Conservation (phyloP, 2,888 invertebrate genomes). For the Cryptocephalus moraei region DNA sequence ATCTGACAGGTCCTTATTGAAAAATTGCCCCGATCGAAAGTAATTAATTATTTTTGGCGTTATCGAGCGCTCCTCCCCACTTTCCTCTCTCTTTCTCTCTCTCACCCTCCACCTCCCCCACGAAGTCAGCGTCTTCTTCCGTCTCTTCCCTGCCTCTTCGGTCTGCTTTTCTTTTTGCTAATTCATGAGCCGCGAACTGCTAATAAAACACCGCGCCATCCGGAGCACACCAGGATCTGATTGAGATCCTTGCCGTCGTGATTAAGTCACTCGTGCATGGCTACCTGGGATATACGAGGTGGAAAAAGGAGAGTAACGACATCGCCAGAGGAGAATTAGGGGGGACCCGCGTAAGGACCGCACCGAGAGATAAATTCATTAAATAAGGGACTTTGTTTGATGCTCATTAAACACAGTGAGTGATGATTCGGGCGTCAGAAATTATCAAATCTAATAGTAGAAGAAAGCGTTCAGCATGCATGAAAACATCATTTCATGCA, state of each 20-base stretch:
- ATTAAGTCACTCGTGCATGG: slow-evolving; percentile 31
- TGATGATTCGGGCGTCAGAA: no score
- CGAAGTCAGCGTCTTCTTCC: not conserved
- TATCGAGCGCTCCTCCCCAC: slow-evolving; percentile 42
- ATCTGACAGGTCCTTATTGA: slow-evolving; percentile 43
- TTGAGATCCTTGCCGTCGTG: slow-evolving; percentile 10
- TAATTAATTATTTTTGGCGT: slow-evolving; percentile 67
- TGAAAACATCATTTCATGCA: no score
- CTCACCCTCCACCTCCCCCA: slow-evolving; percentile 4
- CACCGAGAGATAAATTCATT: not conserved
- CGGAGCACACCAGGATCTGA: slow-evolving; percentile 4
- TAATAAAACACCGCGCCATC: slow-evolving; percentile 28
- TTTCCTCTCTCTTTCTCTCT: slow-evolving; percentile 50
- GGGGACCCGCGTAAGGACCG: not conserved
- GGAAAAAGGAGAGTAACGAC: not conserved
- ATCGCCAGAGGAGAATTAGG: not conserved
- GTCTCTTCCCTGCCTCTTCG: slow-evolving; percentile 1
- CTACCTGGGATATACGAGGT: slow-evolving; percentile 8
- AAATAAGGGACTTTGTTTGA: no score
- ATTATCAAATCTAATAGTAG: no score
- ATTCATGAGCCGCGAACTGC: slow-evolving; percentile 53
- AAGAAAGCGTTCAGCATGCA: no score
- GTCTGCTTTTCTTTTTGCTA: slow-evolving; percentile 55
- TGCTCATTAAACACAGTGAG: no score
- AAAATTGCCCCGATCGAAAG: slow-evolving; percentile 55